These are phyloP conservation scores for Erannis defoliaria DNA, from an alignment of 2,888 invertebrate species.

Conservation along the genomic window DNA sequence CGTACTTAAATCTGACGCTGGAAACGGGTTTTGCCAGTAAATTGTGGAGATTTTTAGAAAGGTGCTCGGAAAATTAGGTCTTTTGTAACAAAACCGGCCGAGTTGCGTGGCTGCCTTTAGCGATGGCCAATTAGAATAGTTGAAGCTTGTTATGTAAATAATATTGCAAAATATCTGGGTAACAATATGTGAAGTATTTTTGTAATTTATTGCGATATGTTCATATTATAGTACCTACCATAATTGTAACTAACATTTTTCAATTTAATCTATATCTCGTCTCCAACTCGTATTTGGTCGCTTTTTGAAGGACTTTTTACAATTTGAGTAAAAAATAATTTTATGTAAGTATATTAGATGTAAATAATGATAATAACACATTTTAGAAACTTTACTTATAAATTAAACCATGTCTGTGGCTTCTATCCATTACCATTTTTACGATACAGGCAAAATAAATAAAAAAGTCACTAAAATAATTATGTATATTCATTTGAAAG, in stretches of 20 bases:
- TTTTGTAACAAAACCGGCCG: conserved; percentile 62
- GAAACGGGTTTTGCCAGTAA: conserved; percentile 75
- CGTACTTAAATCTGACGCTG: conserved; percentile 55
- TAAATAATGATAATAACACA: no score
- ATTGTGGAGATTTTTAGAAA: conserved; percentile 84
- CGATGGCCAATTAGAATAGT: conserved; percentile 45
- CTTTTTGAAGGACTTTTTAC: no score
- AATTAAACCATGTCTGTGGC: no score
- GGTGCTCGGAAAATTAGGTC: conserved; percentile 64
- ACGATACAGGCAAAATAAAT: no score
- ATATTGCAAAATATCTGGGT: conserved; percentile 47
- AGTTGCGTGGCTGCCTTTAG: conserved; percentile 41
- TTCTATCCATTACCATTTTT: no score
- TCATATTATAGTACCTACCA: not conserved
- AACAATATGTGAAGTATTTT: conserved; percentile 33
- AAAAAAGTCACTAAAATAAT: no score
- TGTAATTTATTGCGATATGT: conserved; percentile 13
- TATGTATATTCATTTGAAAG: no score
- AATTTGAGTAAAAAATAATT: no score
- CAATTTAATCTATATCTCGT: not conserved
- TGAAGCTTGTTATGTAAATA: conserved; percentile 47
- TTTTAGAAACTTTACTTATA: no score
- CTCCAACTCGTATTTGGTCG: not conserved
- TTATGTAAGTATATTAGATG: no score
- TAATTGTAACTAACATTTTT: not conserved